These are phyloP conservation scores for Drosophila takahashii DNA, from an alignment of 1,140 invertebrate species.

Conservation along the genomic window DNA sequence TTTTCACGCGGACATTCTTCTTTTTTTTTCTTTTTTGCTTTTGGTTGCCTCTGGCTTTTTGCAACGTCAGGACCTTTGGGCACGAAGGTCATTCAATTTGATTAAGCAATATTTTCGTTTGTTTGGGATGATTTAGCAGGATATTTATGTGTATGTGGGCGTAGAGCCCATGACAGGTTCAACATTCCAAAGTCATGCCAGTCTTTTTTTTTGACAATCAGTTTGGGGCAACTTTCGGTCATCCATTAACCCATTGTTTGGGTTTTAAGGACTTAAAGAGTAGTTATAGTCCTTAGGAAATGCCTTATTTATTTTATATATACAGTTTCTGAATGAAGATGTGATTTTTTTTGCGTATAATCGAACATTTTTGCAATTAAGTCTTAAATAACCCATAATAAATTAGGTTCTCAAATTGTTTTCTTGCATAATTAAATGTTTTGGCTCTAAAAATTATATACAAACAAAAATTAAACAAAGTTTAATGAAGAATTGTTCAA, in stretches of 20 bases:
- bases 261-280: slow-evolving; percentile 28
- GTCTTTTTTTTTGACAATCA: slow-evolving; percentile 1
- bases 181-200: slow-evolving; percentile 52
- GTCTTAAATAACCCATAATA: too few species aligned
- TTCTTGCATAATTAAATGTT: too few species aligned
- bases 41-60: slow-evolving; percentile 20
- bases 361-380: background rate
- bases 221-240: background rate
- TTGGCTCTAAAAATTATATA: too few species aligned
- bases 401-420: too few species aligned
- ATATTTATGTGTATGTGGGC: slow-evolving; percentile 62
- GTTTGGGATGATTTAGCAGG: slow-evolving; percentile 70
- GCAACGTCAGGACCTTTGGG: slow-evolving; percentile 50
- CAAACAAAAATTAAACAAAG: too few species aligned
- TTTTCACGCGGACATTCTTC: slow-evolving; percentile 69
- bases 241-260: slow-evolving; percentile 35
- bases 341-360: too few species aligned
- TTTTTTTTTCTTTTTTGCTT: background rate
- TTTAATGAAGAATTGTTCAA: too few species aligned
- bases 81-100: slow-evolving; percentile 66
- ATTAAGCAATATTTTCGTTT: slow-evolving; percentile 74
- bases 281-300: background rate
- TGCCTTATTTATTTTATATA: background rate
- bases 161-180: slow-evolving; percentile 35
- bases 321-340: background rate